Evolutionary conservation across 1,140 invertebrate species (phyloP), one percentile per base, ranked within the genome.

Genomic region (Stegodyphus mimosarum): DNA sequence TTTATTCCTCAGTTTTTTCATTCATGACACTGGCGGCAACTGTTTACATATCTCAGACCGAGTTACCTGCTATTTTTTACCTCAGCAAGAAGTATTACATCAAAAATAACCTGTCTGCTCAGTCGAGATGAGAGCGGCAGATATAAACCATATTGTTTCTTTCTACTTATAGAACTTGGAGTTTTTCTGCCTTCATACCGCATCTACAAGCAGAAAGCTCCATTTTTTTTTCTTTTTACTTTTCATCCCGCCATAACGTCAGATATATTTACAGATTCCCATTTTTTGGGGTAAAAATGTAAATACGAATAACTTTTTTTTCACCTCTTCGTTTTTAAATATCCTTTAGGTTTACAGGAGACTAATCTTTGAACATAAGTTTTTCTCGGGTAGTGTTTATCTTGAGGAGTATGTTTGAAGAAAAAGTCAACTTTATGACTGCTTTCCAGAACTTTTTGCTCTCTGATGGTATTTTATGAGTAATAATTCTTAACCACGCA

Each of bases 71-170:
- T 63, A 81, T 72, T 81, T 81, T 72, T 81, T 81, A 60, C 77
- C 55, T 11, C 18, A 72, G 10, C 18, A 7, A 13, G 9, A 63
- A 33, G 69, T 81, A 81, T 72, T 81, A 71, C 78, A 81, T 81
- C 78, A 81, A 72, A 81, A 81, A 81, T 81, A 81, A 81, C 80
- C 67, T 48, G 71, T 53, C 76, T 78, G 66, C 66, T 33, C 33
- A 77, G 55, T 51, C 49, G 53, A 81, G 78, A 71, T 72, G 52
- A 17, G 70, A 15, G 70, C 78, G 78, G 78, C 69, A 81, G 70
- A 83, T 83, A 83, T 66, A 72, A 73, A 74, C 80, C 80, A 74
- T 74, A 83, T 83, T 83, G 80, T 83, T 83, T 74, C 70, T 48
- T 63, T 66, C 70, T 69, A 67, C 70, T 67, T 83, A 66, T 66